phyloP scores from a whole-genome alignment of 2,113 vertebrate genomes.

The Jacana jacana region DNA sequence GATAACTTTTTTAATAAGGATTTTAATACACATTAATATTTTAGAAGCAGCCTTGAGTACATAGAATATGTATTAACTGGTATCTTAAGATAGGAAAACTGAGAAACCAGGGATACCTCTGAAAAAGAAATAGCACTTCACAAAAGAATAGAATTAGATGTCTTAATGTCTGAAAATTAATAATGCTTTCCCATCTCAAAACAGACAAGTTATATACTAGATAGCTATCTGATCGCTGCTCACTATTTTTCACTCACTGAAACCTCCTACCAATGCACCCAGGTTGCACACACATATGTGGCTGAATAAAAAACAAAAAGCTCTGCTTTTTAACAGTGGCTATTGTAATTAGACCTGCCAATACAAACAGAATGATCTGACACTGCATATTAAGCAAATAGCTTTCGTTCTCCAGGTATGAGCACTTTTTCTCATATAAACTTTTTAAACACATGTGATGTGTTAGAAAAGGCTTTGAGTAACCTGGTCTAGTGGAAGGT shows the following conservation, averaged over 20 bases:
- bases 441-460: background rate
- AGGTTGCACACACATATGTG: rapidly evolving
- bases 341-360: background rate
- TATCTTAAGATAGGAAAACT: background rate
- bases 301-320: background rate
- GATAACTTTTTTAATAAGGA: background rate
- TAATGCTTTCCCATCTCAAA: background rate
- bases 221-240: background rate
- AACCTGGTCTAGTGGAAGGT: no score
- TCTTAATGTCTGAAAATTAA: background rate
- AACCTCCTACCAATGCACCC: background rate
- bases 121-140: background rate
- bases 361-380: background rate
- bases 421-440: background rate
- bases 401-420: background rate
- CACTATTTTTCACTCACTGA: background rate
- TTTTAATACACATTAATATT: background rate
- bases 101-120: background rate
- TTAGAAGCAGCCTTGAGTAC: background rate
- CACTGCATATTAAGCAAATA: background rate
- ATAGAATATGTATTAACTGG: no score
- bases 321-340: background rate
- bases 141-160: background rate
- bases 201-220: background rate
- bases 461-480: no score